A percentile compares a stretch with the other conserved stretches of the same genome.
Evolutionary conservation across 1,140 invertebrate species (phyloP).

Genomic region (Macrobrachium nipponense): DNA sequence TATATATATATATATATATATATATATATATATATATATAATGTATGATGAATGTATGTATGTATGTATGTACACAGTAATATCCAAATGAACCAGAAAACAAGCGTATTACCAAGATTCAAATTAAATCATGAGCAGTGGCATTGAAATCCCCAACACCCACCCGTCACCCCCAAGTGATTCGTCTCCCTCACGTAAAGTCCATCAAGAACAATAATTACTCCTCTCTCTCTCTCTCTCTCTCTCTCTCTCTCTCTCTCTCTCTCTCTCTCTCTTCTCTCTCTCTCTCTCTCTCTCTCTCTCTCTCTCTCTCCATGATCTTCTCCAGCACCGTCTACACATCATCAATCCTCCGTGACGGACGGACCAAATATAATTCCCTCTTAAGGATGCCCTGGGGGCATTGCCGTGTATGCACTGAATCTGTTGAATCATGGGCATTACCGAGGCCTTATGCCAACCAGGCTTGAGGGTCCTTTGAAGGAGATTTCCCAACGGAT

Average conservation of each 20-base stretch:
- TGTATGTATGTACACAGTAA: neutral
- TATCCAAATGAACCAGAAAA: too few species aligned
- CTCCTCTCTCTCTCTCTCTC: too few species aligned
- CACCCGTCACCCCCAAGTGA: too few species aligned
- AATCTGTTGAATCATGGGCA: conserved; percentile 1
- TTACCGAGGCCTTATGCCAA: too few species aligned
- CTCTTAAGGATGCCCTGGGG: neutral
- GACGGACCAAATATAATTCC: conserved; percentile 40
- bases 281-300: conserved; percentile 18
- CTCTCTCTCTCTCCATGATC: conserved; percentile 6
- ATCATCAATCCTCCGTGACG: conserved; percentile 49
- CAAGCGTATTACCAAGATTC: too few species aligned
- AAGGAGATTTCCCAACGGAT: too few species aligned
- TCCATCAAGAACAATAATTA: too few species aligned
- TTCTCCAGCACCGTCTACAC: conserved; percentile 20
- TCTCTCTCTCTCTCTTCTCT: conserved; percentile 18
- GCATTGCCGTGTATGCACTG: neutral
- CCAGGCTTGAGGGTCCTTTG: too few species aligned
- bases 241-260: conserved; percentile 2
- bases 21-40: conserved; percentile 3
- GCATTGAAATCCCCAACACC: too few species aligned
- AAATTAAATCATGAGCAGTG: too few species aligned
- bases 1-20: conserved; percentile 24
- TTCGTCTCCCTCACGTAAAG: too few species aligned
- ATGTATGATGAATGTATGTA: conserved; percentile 1